phyloP scores from a whole-genome alignment of 2,888 invertebrate species.

The Crepidodera aurea region DNA sequence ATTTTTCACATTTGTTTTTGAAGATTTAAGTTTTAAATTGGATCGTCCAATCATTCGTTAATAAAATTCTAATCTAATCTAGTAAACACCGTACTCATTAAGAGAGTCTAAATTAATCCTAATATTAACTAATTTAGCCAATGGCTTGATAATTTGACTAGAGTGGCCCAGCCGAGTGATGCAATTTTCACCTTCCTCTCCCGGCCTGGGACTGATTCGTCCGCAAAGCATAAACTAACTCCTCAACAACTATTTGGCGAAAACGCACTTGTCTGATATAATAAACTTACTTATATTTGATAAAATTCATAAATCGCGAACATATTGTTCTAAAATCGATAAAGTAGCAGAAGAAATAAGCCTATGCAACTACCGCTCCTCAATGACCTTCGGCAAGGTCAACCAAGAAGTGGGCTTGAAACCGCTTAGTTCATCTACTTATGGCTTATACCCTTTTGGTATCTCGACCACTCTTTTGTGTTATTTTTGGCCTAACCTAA shows the following conservation, averaged over 20 bases:
- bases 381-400: constrained; percentile 12
- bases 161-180: constrained; percentile 59
- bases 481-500: constrained; percentile 48
- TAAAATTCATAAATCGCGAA: constrained; percentile 61
- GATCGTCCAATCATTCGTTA: no score
- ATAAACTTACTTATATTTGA: constrained; percentile 57
- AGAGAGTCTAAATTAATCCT: constrained; percentile 55
- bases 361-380: constrained; percentile 27
- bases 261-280: constrained; percentile 59
- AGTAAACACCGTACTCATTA: constrained; percentile 23
- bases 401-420: constrained; percentile 21
- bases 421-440: constrained; percentile 26
- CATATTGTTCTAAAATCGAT: constrained; percentile 61
- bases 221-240: constrained; percentile 61
- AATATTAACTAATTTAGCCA: constrained; percentile 61
- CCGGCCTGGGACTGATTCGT: constrained; percentile 51
- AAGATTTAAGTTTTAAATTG: no score
- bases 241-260: constrained; percentile 62
- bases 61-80: constrained; percentile 2
- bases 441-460: constrained; percentile 47
- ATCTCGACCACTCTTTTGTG: constrained; percentile 48
- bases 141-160: constrained; percentile 63
- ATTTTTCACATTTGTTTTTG: no score
- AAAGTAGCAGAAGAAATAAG: constrained; percentile 43
- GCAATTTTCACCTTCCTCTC: constrained; percentile 44